Percentiles rank a stretch among this genome's conserved stretches.
Evolutionary conservation across 2,113 vertebrate species (phyloP).

Genomic region (Pavo muticus): DNA sequence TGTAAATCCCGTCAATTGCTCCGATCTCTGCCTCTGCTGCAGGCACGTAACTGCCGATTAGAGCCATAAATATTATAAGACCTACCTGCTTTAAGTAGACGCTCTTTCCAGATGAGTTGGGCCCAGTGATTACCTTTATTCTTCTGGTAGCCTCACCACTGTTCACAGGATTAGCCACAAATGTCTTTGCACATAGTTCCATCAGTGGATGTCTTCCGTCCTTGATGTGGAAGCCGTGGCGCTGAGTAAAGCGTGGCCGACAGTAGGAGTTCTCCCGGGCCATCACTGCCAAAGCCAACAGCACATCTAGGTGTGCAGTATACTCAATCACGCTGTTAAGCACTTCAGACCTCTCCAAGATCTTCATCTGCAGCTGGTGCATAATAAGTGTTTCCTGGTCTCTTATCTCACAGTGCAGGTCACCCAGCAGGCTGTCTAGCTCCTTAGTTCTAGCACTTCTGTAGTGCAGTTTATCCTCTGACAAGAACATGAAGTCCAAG

Average conservation of each 20-base stretch:
- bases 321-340: slow-evolving; percentile 88
- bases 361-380: slow-evolving; percentile 88
- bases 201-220: slow-evolving; percentile 90
- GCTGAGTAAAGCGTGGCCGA: slow-evolving; percentile 76
- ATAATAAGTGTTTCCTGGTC: slow-evolving; percentile 94
- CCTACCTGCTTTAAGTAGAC: slow-evolving; percentile 96
- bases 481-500: slow-evolving; percentile 96
- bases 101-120: slow-evolving; percentile 97
- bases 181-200: slow-evolving; percentile 91
- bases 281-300: slow-evolving; percentile 88
- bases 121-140: slow-evolving; percentile 93
- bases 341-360: slow-evolving; percentile 85
- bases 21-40: slow-evolving; percentile 93
- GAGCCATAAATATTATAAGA: slow-evolving; percentile 95
- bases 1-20: slow-evolving; percentile 91
- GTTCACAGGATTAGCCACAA: slow-evolving; percentile 90
- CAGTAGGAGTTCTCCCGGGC: slow-evolving; percentile 92
- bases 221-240: slow-evolving; percentile 69
- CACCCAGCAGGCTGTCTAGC: slow-evolving; percentile 89
- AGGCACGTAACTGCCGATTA: slow-evolving; percentile 94
- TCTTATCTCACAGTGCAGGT: slow-evolving; percentile 92
- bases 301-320: slow-evolving; percentile 90
- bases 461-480: slow-evolving; percentile 92
- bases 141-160: slow-evolving; percentile 81
- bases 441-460: slow-evolving; percentile 91